These are phyloP conservation scores for Portunus trituberculatus DNA, from an alignment of 1,140 invertebrate genomes.

Conservation along the genomic window DNA sequence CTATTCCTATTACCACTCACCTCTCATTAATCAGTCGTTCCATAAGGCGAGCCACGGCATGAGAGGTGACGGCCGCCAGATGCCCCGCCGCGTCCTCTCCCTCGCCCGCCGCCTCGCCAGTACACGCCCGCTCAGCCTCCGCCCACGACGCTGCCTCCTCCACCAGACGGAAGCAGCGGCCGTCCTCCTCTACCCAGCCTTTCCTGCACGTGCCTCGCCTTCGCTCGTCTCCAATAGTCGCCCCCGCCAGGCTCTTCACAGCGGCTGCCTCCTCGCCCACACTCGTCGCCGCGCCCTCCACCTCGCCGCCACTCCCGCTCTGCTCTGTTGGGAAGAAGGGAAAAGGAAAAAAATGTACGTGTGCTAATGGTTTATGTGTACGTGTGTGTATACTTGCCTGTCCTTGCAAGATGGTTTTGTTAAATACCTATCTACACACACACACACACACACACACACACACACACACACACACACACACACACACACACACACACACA, in stretches of 20 bases:
- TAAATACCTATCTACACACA: too few relatives aligned
- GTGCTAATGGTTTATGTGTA: too few relatives aligned
- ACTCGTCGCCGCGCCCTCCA: background rate
- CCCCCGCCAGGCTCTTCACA: background rate
- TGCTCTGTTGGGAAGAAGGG: background rate
- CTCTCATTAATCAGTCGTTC: background rate
- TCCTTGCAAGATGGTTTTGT: too few relatives aligned
- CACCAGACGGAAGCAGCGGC: constrained; percentile 15
- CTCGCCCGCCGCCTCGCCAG: background rate
- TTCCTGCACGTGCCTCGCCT: background rate
- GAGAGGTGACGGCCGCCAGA: constrained; percentile 24
- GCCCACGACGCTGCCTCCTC: constrained; percentile 9
- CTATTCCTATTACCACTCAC: background rate
- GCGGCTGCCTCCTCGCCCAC: background rate
- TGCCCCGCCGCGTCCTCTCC: background rate
- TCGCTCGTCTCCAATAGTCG: background rate
- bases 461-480: too few relatives aligned
- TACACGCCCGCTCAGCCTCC: background rate
- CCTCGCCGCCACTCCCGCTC: background rate
- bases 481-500: too few relatives aligned
- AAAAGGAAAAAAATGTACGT: background rate
- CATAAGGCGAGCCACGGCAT: background rate
- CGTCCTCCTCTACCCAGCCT: constrained; percentile 31
- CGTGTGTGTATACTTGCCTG: too few relatives aligned
- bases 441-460: too few relatives aligned